A percentile compares a stretch with the other conserved stretches of the same genome.
These are phyloP conservation scores for Mizuhopecten yessoensis DNA, from an alignment of 1,140 invertebrate genomes.

Conservation along the genomic window DNA sequence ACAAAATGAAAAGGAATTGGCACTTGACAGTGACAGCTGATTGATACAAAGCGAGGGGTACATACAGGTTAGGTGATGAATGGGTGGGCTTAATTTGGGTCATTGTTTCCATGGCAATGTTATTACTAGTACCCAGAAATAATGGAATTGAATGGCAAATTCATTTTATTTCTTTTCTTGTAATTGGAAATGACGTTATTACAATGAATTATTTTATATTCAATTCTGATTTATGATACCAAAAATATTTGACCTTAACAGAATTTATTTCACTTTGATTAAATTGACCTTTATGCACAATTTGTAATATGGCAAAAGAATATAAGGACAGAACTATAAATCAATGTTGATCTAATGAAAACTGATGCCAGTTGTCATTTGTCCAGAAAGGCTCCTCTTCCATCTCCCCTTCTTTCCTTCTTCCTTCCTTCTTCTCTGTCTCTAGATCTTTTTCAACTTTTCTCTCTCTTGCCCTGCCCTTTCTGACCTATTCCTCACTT, in stretches of 20 bases:
- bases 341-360: neutral
- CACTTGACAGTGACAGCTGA: slow-evolving; percentile 15
- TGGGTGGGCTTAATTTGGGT: neutral
- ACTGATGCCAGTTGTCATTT: neutral
- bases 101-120: slow-evolving; percentile 8
- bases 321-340: too few relatives aligned
- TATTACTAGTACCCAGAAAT: neutral
- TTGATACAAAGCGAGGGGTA: neutral
- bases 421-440: too few relatives aligned
- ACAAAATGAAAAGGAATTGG: slow-evolving; percentile 9
- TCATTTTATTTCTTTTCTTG: too few relatives aligned
- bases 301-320: neutral
- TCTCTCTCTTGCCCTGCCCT: neutral
- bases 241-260: neutral
- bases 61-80: neutral
- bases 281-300: neutral
- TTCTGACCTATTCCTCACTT: neutral
- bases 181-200: slow-evolving; percentile 9
- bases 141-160: too few relatives aligned
- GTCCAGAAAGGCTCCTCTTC: neutral
- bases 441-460: neutral
- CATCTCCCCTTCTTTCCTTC: too few relatives aligned
- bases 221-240: slow-evolving; percentile 6
- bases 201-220: neutral
- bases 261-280: neutral